These are phyloP conservation scores for Bombus huntii DNA, from an alignment of 1,140 invertebrate species.

Conservation along the genomic window DNA sequence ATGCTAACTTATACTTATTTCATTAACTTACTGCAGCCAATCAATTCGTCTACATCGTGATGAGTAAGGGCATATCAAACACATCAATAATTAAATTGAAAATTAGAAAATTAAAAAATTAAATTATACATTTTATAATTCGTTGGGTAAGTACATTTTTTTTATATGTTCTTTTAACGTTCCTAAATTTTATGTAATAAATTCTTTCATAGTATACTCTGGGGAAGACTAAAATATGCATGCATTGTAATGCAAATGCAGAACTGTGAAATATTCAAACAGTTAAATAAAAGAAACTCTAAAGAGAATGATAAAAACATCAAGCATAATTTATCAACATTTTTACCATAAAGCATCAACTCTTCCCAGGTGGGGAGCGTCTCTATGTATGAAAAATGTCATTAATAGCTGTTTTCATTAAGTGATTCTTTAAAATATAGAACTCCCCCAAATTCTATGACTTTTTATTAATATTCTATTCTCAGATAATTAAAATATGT, in stretches of 20 bases:
- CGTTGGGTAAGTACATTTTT: neutral
- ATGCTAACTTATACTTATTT: slow-evolving; percentile 36
- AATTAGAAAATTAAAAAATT: slow-evolving; percentile 25
- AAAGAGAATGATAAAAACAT: slow-evolving; percentile 53
- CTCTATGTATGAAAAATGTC: slow-evolving; percentile 77
- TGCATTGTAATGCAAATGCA: slow-evolving; percentile 57
- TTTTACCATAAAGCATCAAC: slow-evolving; percentile 82
- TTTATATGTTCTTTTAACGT: neutral
- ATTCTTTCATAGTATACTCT: neutral
- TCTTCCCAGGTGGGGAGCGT: slow-evolving; percentile 82
- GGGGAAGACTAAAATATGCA: slow-evolving; percentile 41
- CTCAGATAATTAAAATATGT: neutral
- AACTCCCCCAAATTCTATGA: slow-evolving; percentile 4
- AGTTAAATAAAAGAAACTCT: slow-evolving; percentile 54
- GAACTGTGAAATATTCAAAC: slow-evolving; percentile 22
- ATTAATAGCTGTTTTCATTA: slow-evolving; percentile 53
- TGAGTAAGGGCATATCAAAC: slow-evolving; percentile 61
- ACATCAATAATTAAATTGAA: slow-evolving; percentile 52
- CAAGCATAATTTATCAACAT: slow-evolving; percentile 67
- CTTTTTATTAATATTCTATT: neutral
- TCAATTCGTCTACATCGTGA: slow-evolving; percentile 71
- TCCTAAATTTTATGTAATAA: neutral
- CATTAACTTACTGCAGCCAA: slow-evolving; percentile 74
- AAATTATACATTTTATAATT: slow-evolving; percentile 7
- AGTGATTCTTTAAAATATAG: slow-evolving; percentile 22